Evolutionary conservation across 2,797 vertebrate genomes (phyloP), one percentile per base, ranked within the genome.

Genomic region (Mustela erminea): DNA sequence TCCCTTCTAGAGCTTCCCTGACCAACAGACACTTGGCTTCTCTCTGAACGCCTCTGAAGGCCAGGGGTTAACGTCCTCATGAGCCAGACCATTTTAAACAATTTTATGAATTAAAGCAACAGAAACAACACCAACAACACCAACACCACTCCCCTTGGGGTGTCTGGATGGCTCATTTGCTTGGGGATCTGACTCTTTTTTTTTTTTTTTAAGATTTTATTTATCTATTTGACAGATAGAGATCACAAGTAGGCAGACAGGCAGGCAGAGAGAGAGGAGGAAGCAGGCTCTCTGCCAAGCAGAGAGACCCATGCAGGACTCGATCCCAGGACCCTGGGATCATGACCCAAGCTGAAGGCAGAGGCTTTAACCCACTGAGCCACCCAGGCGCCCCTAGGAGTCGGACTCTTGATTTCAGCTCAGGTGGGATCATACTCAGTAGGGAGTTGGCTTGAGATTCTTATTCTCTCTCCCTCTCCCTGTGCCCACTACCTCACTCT

Each of bases 21-120:
- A 83, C 27, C 81, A 72, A 5, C 1, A 89, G n/a, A 27, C 54
- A 85, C 83, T 88, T 38, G 23, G 46, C 10, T 81, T 96, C 89
- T 95, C 13, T 77, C 58, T 74, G 68, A 77, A 68, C 10, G 5
- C 35, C 46, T 91, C 80, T 5, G 32, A 62, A n/a, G 9, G 58
- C 35, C 60, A 90, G 7, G 15, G 75, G 46, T 93, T 82, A 86
- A 91, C 0, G 18, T 27, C 70, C 74, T 77, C 25, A 84, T 1
- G 75, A 94, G 38, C 38, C 41, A 82, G 70, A 49, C n/a, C 25
- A 81, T 25, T 78, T 97, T 92, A 5, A 93, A 91, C 43, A 85
- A 82, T 77, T 93, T 94, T 85, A 77, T 82, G 77, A 62, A 70
- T 82, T 60, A 20, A 64, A 38, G 38, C 58, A 60, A 60, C 58